Evolutionary conservation across 2,888 invertebrate genomes (phyloP), one percentile per base, ranked within the genome.

Genomic region (Galerucella pusilla): DNA sequence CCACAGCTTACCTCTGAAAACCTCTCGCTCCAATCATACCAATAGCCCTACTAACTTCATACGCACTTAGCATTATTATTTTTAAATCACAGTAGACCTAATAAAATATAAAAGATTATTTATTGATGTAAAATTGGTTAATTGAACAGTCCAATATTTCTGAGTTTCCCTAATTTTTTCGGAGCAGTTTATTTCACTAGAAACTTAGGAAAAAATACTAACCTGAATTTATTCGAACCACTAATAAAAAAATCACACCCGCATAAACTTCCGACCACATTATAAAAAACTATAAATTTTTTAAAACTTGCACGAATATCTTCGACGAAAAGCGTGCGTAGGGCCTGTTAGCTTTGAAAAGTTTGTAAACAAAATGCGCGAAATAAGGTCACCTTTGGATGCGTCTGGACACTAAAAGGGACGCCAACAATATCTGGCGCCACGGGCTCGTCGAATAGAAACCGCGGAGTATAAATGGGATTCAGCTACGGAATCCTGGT

Each of bases 401-500:
- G 45, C 46, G 73, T 65, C 64, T 73, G 61, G 70, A 68, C 68
- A 49, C 61, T 67, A 74, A 74, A 76, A 73, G 69, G 65, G 74
- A 77, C 79, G 79, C 78, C 79, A 78, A 81, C 77, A 77, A 79
- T 75, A 73, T 74, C 79, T 80, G 81, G 81, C 80, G 81, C 81
- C 81, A 76, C 14, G 70, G 71, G 74, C 68, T 70, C 73, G 76
- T 73, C 76, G 63, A 68, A 72, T 73, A 66, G 64, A 42, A 54
- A 54, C 20, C 25, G 28, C 14, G 61, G 28, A 49, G 65, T 68
- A 54, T 71, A 66, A 68, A 71, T 70, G 68, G 75, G 66, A 68
- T 49, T 73, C 68, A 59, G 20, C 2, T 65, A 65, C 46, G 16
- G 9, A 6, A 9, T 65, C 45, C 16, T 65, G 64, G 64, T 65